Conservation (phyloP, 2,113 vertebrate genomes). For the Peucedramus taeniatus region DNA sequence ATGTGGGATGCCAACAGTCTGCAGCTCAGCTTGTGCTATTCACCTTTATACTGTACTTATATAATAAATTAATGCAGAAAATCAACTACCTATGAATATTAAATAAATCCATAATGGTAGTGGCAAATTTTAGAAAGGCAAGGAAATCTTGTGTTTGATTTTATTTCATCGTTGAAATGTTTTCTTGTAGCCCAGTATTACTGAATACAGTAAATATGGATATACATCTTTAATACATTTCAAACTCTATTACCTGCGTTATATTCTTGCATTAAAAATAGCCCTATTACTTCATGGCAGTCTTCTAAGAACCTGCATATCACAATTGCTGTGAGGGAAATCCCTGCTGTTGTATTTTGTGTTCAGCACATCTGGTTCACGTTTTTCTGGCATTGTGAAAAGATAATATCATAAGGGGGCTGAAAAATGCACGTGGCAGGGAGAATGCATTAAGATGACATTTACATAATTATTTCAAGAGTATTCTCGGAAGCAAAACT, state of each 20-base stretch:
- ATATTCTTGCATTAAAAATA: neutral
- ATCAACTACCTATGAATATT: neutral
- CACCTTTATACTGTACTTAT: neutral
- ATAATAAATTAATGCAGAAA: neutral
- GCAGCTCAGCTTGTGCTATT: neutral
- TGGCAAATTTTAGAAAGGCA: neutral
- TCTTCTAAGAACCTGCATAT: neutral
- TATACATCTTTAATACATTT: neutral
- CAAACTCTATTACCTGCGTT: neutral
- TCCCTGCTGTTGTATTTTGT: slow-evolving; percentile 22
- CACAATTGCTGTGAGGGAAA: neutral
- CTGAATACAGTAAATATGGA: neutral
- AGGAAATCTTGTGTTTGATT: neutral
- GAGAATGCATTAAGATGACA: slow-evolving; percentile 49
- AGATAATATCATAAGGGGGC: slow-evolving; percentile 33
- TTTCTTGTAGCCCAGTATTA: neutral
- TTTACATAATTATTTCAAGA: slow-evolving; percentile 62
- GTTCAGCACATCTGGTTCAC: slow-evolving; percentile 21
- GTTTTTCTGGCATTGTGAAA: slow-evolving; percentile 43
- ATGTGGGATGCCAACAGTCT: neutral
- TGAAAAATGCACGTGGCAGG: neutral
- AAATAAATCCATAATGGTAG: neutral
- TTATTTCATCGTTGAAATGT: neutral
- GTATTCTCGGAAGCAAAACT: slow-evolving; percentile 20
- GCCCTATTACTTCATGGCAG: neutral